phyloP scores from a whole-genome alignment of 2,797 vertebrate species.

The Onychomys arenicola region DNA sequence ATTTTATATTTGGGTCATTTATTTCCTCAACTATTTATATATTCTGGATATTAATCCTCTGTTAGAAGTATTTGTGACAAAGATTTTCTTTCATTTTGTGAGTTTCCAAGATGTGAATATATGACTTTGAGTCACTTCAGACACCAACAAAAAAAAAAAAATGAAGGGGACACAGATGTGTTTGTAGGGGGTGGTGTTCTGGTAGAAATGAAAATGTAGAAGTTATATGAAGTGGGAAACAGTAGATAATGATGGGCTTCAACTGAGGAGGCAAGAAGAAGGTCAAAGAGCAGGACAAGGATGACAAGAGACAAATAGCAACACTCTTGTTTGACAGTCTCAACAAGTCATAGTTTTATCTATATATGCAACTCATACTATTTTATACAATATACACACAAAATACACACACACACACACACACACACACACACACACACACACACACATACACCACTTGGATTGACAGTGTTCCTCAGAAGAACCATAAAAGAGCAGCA shows the following conservation, averaged over 20 bases:
- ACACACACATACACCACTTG: not conserved
- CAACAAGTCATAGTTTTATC: not conserved
- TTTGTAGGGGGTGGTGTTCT: not conserved
- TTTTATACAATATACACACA: not conserved
- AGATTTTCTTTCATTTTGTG: not conserved
- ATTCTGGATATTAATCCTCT: not conserved
- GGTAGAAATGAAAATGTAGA: too few relatives aligned
- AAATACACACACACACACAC: too few relatives aligned
- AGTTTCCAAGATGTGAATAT: not conserved
- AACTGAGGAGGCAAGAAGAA: not conserved
- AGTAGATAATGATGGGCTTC: too few relatives aligned
- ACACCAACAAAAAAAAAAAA: not conserved
- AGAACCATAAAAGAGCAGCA: not conserved
- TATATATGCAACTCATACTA: not conserved
- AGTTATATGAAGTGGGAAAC: not conserved
- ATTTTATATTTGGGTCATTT: not conserved
- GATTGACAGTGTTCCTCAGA: not conserved
- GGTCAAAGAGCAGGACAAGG: not conserved
- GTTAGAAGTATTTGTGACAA: not conserved
- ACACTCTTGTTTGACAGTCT: not conserved
- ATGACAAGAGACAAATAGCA: too few relatives aligned
- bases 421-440: not conserved
- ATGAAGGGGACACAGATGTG: not conserved
- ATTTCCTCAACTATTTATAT: not conserved
- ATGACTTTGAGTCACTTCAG: not conserved